Percentiles rank a stretch among this genome's conserved stretches.
phyloP scores from a whole-genome alignment of 2,797 vertebrate genomes.

The Tauraco hartlaubi region DNA sequence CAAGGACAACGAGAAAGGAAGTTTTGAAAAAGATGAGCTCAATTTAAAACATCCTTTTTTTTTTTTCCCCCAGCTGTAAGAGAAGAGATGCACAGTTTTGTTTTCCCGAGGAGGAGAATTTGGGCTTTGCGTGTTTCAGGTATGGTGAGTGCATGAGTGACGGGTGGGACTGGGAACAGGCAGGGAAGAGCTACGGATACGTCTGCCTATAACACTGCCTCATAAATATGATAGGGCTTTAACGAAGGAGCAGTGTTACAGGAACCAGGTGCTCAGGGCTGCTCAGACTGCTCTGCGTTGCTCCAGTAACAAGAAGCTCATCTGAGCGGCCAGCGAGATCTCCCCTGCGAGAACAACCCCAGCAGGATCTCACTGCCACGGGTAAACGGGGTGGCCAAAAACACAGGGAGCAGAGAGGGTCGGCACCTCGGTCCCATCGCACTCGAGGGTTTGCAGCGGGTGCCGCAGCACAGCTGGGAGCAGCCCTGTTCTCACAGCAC shows the following conservation, averaged over 20 bases:
- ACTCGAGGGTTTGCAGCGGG: rapidly evolving
- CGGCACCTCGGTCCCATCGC: rapidly evolving
- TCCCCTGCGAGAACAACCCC: not conserved
- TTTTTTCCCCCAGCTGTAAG: not conserved
- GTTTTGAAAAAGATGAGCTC: slow-evolving; percentile 34
- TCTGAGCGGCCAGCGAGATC: not conserved
- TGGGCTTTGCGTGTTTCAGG: not conserved
- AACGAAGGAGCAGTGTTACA: not conserved
- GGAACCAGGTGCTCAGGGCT: not conserved
- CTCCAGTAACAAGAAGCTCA: slow-evolving; percentile 31
- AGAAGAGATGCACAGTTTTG: not conserved
- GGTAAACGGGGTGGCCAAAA: not conserved
- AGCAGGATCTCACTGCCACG: rapidly evolving
- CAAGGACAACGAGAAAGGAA: slow-evolving; percentile 46
- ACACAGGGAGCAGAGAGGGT: rapidly evolving
- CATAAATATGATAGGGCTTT: not conserved
- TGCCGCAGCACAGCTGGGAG: not conserved
- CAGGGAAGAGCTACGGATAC: not conserved
- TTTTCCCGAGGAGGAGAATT: not conserved
- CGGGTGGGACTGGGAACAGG: not conserved
- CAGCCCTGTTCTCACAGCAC: rapidly evolving
- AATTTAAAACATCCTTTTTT: not conserved
- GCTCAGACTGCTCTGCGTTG: not conserved
- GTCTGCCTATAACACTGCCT: not conserved
- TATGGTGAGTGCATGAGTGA: rapidly evolving